These are phyloP conservation scores for Rhynchomys soricoides DNA, from an alignment of 2,113 vertebrate species.

Conservation along the genomic window DNA sequence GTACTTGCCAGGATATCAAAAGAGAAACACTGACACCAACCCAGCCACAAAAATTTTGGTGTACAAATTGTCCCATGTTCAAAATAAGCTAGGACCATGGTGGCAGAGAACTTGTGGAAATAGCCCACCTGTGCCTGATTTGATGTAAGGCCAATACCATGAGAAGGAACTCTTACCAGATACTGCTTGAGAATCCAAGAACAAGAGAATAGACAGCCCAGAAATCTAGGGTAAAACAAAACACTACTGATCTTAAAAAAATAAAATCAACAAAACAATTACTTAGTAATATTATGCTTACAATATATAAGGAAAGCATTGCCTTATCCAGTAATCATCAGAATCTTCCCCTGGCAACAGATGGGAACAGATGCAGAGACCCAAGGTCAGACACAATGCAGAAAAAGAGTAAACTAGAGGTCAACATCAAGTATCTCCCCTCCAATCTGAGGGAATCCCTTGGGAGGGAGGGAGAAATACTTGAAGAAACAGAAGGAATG, in stretches of 20 bases:
- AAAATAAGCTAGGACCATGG: not conserved
- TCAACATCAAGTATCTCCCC: not conserved
- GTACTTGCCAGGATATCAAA: no score
- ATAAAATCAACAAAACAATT: not conserved
- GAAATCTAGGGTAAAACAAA: not conserved
- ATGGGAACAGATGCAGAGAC: not conserved
- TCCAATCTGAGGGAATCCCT: not conserved
- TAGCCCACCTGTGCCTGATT: not conserved
- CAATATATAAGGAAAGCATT: no score
- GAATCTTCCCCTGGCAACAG: not conserved
- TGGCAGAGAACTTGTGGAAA: not conserved
- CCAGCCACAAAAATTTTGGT: not conserved
- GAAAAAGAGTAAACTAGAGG: not conserved
- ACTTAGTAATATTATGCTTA: not conserved
- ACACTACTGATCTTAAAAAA: no score
- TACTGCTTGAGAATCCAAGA: not conserved
- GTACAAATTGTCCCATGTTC: not conserved
- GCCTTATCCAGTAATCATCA: not conserved
- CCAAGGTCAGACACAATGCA: not conserved
- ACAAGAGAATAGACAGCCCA: not conserved
- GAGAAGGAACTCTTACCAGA: not conserved
- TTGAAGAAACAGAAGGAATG: rapidly evolving
- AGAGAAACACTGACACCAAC: not conserved
- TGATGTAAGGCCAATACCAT: not conserved
- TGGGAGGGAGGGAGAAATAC: not conserved